Percentiles rank a stretch among this genome's conserved stretches.
phyloP scores from a whole-genome alignment of 2,113 vertebrate species.

The Datnioides undecimradiatus region DNA sequence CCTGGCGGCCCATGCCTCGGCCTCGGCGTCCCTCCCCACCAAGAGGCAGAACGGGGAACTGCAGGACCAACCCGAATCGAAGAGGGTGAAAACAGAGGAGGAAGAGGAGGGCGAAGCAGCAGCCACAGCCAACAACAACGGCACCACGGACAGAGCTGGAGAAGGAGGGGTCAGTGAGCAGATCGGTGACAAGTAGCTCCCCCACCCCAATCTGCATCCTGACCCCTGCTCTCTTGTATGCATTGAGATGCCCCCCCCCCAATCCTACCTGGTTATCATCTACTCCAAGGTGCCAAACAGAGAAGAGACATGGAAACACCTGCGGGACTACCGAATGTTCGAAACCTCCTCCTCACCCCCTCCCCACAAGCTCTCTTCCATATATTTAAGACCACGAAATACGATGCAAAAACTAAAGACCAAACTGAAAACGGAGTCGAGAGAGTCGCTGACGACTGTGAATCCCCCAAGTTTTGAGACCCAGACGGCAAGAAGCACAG shows the following conservation, averaged over 20 bases:
- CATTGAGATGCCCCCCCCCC: conserved; percentile 59
- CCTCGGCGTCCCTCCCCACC: conserved; percentile 94
- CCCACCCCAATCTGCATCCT: conserved; percentile 21
- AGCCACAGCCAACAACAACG: conserved; percentile 79
- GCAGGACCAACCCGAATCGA: conserved; percentile 87
- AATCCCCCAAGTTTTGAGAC: conserved; percentile 46
- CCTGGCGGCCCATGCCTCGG: conserved; percentile 94
- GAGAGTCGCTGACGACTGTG: conserved; percentile 49
- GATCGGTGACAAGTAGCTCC: conserved; percentile 87
- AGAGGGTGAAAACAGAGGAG: conserved; percentile 89
- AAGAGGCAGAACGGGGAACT: conserved; percentile 94
- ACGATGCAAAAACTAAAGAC: conserved; percentile 68
- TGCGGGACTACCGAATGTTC: conserved; percentile 82
- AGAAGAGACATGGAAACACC: conserved; percentile 82
- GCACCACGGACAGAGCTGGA: conserved; percentile 81
- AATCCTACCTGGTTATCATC: conserved; percentile 63
- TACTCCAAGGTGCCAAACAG: conserved; percentile 94
- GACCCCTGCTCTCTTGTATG: conserved; percentile 58
- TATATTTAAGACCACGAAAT: conserved; percentile 63
- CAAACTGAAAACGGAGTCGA: conserved; percentile 51
- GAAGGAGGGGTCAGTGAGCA: conserved; percentile 84
- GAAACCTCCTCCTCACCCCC: conserved; percentile 55
- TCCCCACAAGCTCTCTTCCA: conserved; percentile 14
- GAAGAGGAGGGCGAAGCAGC: conserved; percentile 82
- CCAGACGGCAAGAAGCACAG: conserved; percentile 58